Conservation (phyloP, 1,140 invertebrate species). For the Euura saliciscinereae region DNA sequence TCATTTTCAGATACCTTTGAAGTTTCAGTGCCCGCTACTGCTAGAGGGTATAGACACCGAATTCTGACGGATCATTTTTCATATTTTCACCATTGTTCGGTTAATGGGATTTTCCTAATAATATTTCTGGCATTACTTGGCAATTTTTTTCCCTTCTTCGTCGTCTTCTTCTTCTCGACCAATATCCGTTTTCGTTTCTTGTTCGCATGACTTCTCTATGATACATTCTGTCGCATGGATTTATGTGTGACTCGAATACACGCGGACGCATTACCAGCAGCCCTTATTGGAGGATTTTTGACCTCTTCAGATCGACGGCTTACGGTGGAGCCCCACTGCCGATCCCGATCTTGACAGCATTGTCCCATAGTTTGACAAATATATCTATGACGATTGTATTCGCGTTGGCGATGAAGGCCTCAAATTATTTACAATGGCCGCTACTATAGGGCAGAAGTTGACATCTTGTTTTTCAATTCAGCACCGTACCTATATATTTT, state of each 20-base stretch:
- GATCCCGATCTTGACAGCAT: constrained; percentile 22
- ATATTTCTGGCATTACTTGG: constrained; percentile 55
- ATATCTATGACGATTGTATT: constrained; percentile 34
- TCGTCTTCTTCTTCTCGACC: background rate
- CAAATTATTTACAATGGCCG: constrained; percentile 25
- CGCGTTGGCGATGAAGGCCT: constrained; percentile 28
- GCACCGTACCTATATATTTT: too few species aligned
- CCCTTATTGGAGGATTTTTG: background rate
- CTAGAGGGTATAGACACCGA: constrained; percentile 6
- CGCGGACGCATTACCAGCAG: background rate
- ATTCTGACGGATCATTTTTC: constrained; percentile 58
- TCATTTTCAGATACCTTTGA: constrained; percentile 9
- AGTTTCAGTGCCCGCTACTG: background rate
- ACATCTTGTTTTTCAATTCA: constrained; percentile 38
- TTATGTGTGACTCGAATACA: background rate
- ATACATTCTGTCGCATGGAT: background rate
- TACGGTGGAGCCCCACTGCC: background rate
- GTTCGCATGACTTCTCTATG: background rate
- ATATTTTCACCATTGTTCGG: constrained; percentile 39
- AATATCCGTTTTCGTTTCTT: background rate
- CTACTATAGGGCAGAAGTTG: constrained; percentile 23
- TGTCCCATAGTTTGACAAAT: constrained; percentile 43
- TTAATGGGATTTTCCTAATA: constrained; percentile 35
- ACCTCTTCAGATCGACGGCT: background rate
- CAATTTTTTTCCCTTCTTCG: constrained; percentile 32